Base-by-base conservation (phyloP, 2,888 invertebrate genomes). In the Harpalus rubripes region DNA sequence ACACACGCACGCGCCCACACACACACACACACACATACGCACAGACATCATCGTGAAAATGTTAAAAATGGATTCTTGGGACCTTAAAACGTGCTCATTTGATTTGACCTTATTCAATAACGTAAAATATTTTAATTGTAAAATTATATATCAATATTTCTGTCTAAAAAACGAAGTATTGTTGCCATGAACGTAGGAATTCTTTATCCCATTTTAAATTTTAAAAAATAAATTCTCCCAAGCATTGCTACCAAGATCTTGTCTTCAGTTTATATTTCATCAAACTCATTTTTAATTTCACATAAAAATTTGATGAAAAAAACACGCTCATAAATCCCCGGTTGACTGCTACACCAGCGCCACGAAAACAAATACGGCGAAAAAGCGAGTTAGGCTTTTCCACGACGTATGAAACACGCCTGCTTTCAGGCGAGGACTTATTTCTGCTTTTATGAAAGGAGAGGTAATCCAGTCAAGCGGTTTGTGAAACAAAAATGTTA, bases 221-320 rank as follows among this genome's bases (percentile, higher is more conserved):
- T 52, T 8, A 52, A 52, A 12, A 52, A 52, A 52, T 52, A 52
- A 52, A 52, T 52, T 32, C 32, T 32, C 22, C 22, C 22, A 22
- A 22, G 3, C 22, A 22, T 22, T 22, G 22, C 22, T 1, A 22
- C 22, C 22, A 3, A 6, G 32, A 15, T 0, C 18, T 44, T 44
- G 41, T 18, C 72, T 74, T 44, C 72, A 3, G 44, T 10, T 12
- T 41, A 52, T 44, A 44, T 74, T 44, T 74, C 72, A 74, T 74
- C 44, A 74, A 74, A 74, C 44, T 52, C 16, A 74, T 44, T 44
- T 74, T 44, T 44, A 74, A 74, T 44, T 74, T 74, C 72, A 15
- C 72, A 74, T 74, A 74, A 74, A 68, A 68, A 39, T 15, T 68
- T 68, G 41, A 68, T 68, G 41, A 68, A 68, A 61, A 68, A 74